Evolutionary conservation across 2,113 vertebrate genomes (phyloP), one percentile per base, ranked within the genome.

Genomic region (Hucho hucho): DNA sequence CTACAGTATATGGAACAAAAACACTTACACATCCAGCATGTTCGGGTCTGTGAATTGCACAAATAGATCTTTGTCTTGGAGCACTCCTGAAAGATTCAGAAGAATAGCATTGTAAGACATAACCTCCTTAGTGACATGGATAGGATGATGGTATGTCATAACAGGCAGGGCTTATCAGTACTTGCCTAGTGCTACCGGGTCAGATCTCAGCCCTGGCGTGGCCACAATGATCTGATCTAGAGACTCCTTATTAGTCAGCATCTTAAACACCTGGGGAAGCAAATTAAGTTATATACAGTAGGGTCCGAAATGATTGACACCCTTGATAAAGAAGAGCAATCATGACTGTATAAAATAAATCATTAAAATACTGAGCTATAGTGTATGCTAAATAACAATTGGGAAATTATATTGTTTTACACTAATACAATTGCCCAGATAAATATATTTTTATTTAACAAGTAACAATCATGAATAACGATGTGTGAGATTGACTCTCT

Each of bases 61-160:
- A 26, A 99, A 99, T 9, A 99, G 94, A 86, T 99, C 97, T 87
- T 98, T 98, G 90, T 99, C 97, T 87, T 98, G 96, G 11, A 99
- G 94, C 72, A 99, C 97, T 1, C 96, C 98, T 99, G 87, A 1
- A 75, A 18, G 68, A 24, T n/a, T 3, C 65, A 24, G 22, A 80
- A 29, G 63, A 37, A 43, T 11, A 43, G 75, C 1, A 68, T 1
- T 29, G 49, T 70, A 75, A 69, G 28, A 46, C 9, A 18, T 43
- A 11, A 68, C 59, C 14, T 72, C 20, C 46, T 75, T 64, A 58
- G 47, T 49, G 47, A 14, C 9, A 58, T 4, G 49, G 4, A 69
- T 2, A n/a, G 29, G 29, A 29, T 4, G n/a, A 47, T 4, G n/a
- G 4, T 22, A 77, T 7, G n/a, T 2, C 4, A 47, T 43, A 9